Base-by-base conservation (phyloP, 2,797 vertebrate species). In the Avahi laniger region DNA sequence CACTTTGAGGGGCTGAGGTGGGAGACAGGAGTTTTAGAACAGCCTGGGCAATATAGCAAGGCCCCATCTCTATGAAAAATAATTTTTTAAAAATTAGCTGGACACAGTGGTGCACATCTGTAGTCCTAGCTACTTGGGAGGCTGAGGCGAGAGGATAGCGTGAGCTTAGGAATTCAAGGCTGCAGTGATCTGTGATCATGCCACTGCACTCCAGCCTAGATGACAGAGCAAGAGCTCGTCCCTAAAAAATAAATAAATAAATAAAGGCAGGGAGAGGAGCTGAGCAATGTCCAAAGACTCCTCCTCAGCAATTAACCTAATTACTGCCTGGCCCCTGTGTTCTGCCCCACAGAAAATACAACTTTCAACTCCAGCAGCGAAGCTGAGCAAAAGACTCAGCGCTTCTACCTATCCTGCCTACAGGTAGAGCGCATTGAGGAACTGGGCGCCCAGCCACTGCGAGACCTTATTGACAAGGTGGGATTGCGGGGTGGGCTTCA, bases 291-390 rank as follows among this genome's bases (percentile, higher is more conserved):
- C 59, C 72, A 30, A 2, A 18, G 7, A 61, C 30, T 24, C 41
- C 61, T 5, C 28, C 54, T 41, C 38, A 48, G 50, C 24, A 52
- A 61, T 70, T 52, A 63, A 83, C 65, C 52, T 59, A 46, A 50
- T 46, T 65, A 79, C 22, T 28, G 9, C 63, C 50, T 5, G 35
- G 59, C 67, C 38, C 46, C 75, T 48, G 57, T 86, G 41, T 80
- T 89, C 28, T 95, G 5, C 69, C 48, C 41, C 63, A n/a, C 98
- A 99, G 99, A 99, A 98, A 99, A 99, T 0, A 76, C 99, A 93
- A 99, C 99, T 7, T 99, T 99, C 98, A 99, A 99, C 97, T 99
- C 99, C 65, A 99, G 99, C 99, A 99, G 99, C 0, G 99, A 99
- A 88, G 99, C 99, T 0, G 99, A 99, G 98, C 98, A 98, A 97